Evolutionary conservation across 1,140 invertebrate genomes (phyloP), one percentile per base, ranked within the genome.

Genomic region (Scylla paramamosain): DNA sequence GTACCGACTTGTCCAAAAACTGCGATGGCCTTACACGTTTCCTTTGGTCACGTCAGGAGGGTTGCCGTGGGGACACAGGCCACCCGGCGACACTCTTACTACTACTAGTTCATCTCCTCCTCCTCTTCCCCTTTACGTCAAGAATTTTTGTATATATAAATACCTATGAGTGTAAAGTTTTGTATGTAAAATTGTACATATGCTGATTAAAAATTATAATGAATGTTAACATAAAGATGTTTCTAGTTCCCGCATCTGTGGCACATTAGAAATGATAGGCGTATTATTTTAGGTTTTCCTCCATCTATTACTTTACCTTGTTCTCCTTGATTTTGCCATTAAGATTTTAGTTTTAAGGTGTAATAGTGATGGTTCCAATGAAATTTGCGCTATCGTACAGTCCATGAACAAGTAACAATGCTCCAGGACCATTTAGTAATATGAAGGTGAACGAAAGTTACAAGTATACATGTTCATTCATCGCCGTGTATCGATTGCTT

Each of bases 121-220:
- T 77, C 67, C 67, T 59, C 52, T n/a, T 77, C 67, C 20, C 20
- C 67, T 77, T n/a, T n/a, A 77, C 25, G 52, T 59, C 52, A 59
- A 59, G 52, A 59, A 59, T 14, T 59, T 59, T 12, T 59, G 52
- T 59, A 59, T 20, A 59, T 59, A 59, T 1, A 20, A 59, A 59
- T 59, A 59, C 52, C 52, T 59, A 59, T 59, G 52, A 59, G 52
- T 59, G 52, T 59, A 94, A 94, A 94, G 93, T 94, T 94, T 94
- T 94, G 93, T 94, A 94, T 82, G 88, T 94, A 94, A 90, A 90
- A 91, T 91, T 94, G 93, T 94, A 94, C 77, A 94, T 94, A 94
- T 46, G 88, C 77, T 83, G 77, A 93, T 39, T 83, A 82, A 77
- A 91, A 89, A 39, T 29, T 84, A 94, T 46, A 94, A 89, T 59